Evolutionary conservation across 2,797 vertebrate genomes (phyloP).

Genomic region (Rhynchotus rufescens): DNA sequence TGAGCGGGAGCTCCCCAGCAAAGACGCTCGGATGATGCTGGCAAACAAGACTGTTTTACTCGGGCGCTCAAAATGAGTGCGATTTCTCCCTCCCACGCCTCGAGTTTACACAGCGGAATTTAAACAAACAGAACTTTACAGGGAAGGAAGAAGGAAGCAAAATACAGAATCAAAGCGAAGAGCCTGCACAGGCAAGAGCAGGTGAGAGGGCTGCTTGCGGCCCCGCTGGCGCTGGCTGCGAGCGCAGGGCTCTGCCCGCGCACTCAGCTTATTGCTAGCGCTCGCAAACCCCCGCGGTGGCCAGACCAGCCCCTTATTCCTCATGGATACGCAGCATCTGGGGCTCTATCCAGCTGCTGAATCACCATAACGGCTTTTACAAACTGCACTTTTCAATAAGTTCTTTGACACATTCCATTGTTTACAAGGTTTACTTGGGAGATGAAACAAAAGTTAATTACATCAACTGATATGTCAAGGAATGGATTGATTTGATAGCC

Average conservation of each 20-base stretch:
- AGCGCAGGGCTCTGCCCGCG: neutral
- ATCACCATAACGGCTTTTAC: neutral
- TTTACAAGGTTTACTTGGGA: constrained; percentile 10
- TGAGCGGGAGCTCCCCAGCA: neutral
- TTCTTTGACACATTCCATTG: neutral
- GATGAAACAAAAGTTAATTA: constrained; percentile 60
- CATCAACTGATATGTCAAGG: neutral
- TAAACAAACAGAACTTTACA: neutral
- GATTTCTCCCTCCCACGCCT: neutral
- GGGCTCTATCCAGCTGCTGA: constrained; percentile 55
- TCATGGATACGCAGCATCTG: neutral
- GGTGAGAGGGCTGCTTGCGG: rapidly evolving
- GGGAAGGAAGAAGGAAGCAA: neutral
- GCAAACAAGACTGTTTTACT: neutral
- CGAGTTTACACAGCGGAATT: neutral
- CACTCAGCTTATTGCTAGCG: neutral
- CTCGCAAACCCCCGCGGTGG: neutral
- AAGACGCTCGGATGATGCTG: neutral
- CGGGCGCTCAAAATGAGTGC: rapidly evolving
- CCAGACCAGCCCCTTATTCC: neutral
- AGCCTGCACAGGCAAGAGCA: neutral
- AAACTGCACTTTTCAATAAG: neutral
- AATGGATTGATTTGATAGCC: neutral
- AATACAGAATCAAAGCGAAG: neutral
- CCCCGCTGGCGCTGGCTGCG: neutral